These are phyloP conservation scores for Ceratotherium simum DNA, from an alignment of 2,113 vertebrate genomes.

Conservation along the genomic window DNA sequence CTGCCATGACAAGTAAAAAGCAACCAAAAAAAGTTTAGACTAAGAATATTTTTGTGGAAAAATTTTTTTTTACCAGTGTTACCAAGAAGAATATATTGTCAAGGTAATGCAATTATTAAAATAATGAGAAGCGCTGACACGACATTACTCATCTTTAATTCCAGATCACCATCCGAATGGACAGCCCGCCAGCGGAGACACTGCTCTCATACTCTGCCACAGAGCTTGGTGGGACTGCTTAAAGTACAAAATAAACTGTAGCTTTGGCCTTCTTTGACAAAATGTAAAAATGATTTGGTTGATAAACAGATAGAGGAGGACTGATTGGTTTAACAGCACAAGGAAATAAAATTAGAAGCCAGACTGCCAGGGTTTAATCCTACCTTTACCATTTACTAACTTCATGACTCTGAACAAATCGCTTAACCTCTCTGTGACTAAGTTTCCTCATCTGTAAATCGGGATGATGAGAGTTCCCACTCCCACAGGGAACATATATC, in stretches of 20 bases:
- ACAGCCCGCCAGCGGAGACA: not conserved
- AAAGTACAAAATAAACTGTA: slow-evolving; percentile 33
- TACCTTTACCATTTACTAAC: slow-evolving; percentile 22
- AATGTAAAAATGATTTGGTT: slow-evolving; percentile 62
- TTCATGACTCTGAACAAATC: slow-evolving; percentile 35
- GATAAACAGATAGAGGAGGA: slow-evolving; percentile 43
- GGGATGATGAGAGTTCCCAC: not conserved
- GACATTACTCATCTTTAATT: not conserved
- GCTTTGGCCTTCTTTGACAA: slow-evolving; percentile 44
- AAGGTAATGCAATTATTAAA: not conserved
- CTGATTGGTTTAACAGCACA: slow-evolving; percentile 39
- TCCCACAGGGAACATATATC: not conserved
- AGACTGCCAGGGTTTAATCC: slow-evolving; percentile 23
- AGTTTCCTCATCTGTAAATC: not conserved
- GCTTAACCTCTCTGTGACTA: not conserved
- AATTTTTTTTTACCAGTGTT: not conserved
- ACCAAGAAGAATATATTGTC: not conserved
- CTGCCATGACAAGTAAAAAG: not conserved
- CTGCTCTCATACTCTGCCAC: not conserved
- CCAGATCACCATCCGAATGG: not conserved
- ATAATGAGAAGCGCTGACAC: not conserved
- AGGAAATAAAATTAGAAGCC: slow-evolving; percentile 59
- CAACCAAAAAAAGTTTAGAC: not conserved
- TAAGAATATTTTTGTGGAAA: not conserved
- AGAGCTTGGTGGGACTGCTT: not conserved